Percentiles rank a stretch among this genome's conserved stretches.
These are phyloP conservation scores for Zaprionus ornatus DNA, from an alignment of 1,140 invertebrate species.

Conservation along the genomic window DNA sequence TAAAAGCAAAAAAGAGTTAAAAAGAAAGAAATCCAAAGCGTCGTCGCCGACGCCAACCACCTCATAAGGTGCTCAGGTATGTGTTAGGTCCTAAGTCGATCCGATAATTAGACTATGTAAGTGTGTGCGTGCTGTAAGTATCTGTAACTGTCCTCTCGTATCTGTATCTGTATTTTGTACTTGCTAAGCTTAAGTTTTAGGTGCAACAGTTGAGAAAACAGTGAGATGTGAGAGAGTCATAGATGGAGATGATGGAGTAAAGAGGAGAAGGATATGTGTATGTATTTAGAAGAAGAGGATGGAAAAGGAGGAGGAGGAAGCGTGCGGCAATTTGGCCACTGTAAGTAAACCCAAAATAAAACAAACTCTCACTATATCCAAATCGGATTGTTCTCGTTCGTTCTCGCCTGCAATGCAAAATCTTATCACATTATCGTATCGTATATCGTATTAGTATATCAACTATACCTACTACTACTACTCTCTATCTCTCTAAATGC, in stretches of 20 bases:
- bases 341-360: conserved; percentile 58
- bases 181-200: conserved; percentile 64
- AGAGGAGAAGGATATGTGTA: conserved; percentile 4
- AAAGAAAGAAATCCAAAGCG: conserved; percentile 50
- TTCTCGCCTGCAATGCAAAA: conserved; percentile 44
- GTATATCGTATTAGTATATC: conserved; percentile 64
- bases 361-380: conserved; percentile 41
- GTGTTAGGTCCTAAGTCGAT: conserved; percentile 68
- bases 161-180: conserved; percentile 28
- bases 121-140: conserved; percentile 61
- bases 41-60: conserved; percentile 42
- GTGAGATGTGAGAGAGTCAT: conserved; percentile 24
- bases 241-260: conserved; percentile 31
- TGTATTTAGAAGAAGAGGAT: conserved; percentile 26
- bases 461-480: conserved; percentile 29
- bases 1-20: conserved; percentile 10
- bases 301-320: conserved; percentile 32
- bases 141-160: conserved; percentile 11
- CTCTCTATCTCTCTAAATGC: conserved; percentile 70
- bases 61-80: conserved; percentile 53
- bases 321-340: conserved; percentile 78
- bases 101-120: conserved; percentile 66
- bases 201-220: conserved; percentile 61
- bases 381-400: conserved; percentile 41
- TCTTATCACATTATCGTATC: conserved; percentile 55